These are phyloP conservation scores for Python bivittatus DNA, from an alignment of 2,113 vertebrate species.

Conservation along the genomic window DNA sequence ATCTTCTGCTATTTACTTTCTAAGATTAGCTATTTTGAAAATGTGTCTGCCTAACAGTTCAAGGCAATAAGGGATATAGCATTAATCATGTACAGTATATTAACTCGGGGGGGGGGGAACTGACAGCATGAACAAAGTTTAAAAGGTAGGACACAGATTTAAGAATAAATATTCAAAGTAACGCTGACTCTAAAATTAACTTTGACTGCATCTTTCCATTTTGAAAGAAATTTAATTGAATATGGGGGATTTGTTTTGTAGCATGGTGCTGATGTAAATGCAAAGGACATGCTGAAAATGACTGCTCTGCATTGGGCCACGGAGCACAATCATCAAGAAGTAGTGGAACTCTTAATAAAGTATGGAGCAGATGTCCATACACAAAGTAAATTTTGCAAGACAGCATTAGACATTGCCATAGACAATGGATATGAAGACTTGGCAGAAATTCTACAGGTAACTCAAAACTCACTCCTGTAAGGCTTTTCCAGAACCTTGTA, in stretches of 20 bases:
- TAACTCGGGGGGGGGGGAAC: not conserved
- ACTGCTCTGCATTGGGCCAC: conserved; percentile 89
- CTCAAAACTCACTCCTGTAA: not conserved
- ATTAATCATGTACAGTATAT: not conserved
- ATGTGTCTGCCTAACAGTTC: not conserved
- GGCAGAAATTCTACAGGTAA: conserved; percentile 87
- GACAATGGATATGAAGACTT: conserved; percentile 88
- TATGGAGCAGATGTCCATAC: conserved; percentile 87
- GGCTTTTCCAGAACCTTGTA: not conserved
- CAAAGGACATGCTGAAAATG: conserved; percentile 91
- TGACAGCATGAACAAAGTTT: not conserved
- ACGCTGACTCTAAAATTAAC: not conserved
- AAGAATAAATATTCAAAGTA: not conserved
- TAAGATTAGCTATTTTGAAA: not conserved
- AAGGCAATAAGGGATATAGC: not conserved
- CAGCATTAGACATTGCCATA: conserved; percentile 84
- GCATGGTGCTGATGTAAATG: conserved; percentile 88
- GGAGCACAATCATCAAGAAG: conserved; percentile 85
- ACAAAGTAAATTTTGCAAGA: conserved; percentile 90
- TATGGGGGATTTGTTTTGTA: conserved; percentile 57
- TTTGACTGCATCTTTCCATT: not conserved
- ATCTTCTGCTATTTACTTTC: not conserved
- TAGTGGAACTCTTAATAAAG: conserved; percentile 86
- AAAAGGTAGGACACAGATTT: not conserved
- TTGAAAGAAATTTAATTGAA: not conserved